A percentile compares a stretch with the other conserved stretches of the same genome.
Evolutionary conservation across 2,113 vertebrate genomes (phyloP).

Genomic region (Brachyhypopomus gauderio): DNA sequence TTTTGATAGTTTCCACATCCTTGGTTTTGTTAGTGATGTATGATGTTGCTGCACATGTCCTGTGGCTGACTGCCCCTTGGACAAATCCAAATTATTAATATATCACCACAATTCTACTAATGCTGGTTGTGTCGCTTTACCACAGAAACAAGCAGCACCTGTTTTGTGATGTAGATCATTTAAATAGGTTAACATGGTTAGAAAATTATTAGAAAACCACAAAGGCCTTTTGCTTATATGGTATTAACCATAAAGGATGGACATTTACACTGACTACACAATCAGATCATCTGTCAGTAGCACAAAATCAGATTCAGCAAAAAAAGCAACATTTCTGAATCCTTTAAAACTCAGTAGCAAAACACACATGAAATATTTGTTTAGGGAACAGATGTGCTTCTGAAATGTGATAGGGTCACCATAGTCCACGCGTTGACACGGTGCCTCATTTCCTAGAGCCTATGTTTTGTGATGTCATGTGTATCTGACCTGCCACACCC

Average conservation of each 20-base stretch:
- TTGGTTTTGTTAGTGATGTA: background rate
- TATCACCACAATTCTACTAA: background rate
- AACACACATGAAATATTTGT: background rate
- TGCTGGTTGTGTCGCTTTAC: background rate
- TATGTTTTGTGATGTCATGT: constrained; percentile 6
- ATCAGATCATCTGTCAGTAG: too few relatives aligned
- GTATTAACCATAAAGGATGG: too few relatives aligned
- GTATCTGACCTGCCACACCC: background rate
- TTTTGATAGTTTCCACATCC: too few relatives aligned
- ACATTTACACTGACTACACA: too few relatives aligned
- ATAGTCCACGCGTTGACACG: background rate
- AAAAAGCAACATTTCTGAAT: background rate
- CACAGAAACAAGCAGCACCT: background rate
- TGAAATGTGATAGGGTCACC: background rate
- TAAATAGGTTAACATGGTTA: background rate
- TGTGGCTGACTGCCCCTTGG: background rate
- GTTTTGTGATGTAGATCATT: background rate
- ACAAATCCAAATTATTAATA: background rate
- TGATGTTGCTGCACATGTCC: too few relatives aligned
- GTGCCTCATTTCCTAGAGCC: background rate
- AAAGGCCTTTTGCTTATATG: too few relatives aligned
- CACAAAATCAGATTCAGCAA: too few relatives aligned
- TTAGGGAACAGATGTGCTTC: background rate
- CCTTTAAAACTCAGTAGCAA: background rate
- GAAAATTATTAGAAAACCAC: background rate